Base-by-base conservation (phyloP, 1,140 invertebrate species). In the Bombus breviceps region DNA sequence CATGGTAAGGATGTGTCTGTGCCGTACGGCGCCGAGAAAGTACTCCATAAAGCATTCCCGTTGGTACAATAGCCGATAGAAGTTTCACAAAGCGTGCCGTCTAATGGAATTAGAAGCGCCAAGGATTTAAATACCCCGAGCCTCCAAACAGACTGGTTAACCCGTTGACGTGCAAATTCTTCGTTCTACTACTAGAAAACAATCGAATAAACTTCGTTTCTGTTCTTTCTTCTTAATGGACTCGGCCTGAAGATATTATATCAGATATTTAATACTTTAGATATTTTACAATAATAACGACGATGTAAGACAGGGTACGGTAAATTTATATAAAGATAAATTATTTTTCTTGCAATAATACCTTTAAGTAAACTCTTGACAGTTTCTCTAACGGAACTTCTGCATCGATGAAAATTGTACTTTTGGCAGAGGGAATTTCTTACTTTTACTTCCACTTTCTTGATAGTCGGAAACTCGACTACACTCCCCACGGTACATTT, bases 61-160 rank as follows among this genome's bases (percentile, higher is more conserved):
- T 83, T 69, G 15, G 53, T 75, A 83, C 47, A 77, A 83, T 78
- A 78, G 62, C 74, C 81, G 74, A 83, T 78, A 37, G 64, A 78
- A 78, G 62, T 69, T 69, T 43, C 39, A 9, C n/a, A 59, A 41
- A 82, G 57, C 39, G 3, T 13, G 47, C 43, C 32, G 41, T 22
- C 37, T 37, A 47, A 83, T 83, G 81, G 81, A 68, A 77, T 78
- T 77, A 77, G 57, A 69, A 69, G 62, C 15, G 62, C 3, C 62
- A 32, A 64, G 32, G 76, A 83, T 57, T 76, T 32, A 62, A 68
- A 69, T 68, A 77, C 22, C 2, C 10, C 22, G 47, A 10, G 25
- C 34, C 34, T 28, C 37, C 18, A 13, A 10, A 12, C 25, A n/a
- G 37, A 18, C 34, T n/a, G 9, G 9, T 72, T 81, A 72, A 68